Conservation (phyloP, 1,140 invertebrate species). For the Pachyrhynchus sulphureomaculatus region DNA sequence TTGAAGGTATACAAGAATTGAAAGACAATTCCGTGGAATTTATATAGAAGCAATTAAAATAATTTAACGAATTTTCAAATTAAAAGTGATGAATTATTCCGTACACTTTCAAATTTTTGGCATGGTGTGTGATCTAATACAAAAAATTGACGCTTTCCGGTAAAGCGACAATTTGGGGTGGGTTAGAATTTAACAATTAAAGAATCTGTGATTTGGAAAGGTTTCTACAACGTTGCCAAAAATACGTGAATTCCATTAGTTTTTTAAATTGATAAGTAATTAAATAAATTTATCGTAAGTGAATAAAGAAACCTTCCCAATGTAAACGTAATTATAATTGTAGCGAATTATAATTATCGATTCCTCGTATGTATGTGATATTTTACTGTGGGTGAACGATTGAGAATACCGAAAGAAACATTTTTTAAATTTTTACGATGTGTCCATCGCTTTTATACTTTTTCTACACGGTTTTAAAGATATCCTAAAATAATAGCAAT, state of each 20-base stretch:
- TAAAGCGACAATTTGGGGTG: conserved; percentile 28
- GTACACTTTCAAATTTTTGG: not conserved
- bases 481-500: too few species aligned
- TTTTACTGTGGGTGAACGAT: conserved; percentile 24
- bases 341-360: conserved; percentile 47
- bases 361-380: conserved; percentile 52
- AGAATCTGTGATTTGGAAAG: conserved; percentile 52
- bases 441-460: too few species aligned
- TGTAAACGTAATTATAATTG: conserved; percentile 51
- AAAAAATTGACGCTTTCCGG: conserved; percentile 29
- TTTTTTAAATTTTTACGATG: too few species aligned
- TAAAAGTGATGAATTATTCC: not conserved
- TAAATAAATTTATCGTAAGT: conserved; percentile 18
- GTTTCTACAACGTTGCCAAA: conserved; percentile 50
- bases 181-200: conserved; percentile 37
- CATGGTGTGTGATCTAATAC: conserved; percentile 15
- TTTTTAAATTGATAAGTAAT: conserved; percentile 32
- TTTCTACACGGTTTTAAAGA: too few species aligned
- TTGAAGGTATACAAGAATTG: too few species aligned
- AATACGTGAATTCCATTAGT: conserved; percentile 48
- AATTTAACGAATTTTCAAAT: too few species aligned
- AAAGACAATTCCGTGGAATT: too few species aligned
- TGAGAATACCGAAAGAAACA: not conserved
- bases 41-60: too few species aligned
- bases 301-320: conserved; percentile 49